Base-by-base conservation (phyloP, 2,888 invertebrate genomes). In the Panopea generosa region DNA sequence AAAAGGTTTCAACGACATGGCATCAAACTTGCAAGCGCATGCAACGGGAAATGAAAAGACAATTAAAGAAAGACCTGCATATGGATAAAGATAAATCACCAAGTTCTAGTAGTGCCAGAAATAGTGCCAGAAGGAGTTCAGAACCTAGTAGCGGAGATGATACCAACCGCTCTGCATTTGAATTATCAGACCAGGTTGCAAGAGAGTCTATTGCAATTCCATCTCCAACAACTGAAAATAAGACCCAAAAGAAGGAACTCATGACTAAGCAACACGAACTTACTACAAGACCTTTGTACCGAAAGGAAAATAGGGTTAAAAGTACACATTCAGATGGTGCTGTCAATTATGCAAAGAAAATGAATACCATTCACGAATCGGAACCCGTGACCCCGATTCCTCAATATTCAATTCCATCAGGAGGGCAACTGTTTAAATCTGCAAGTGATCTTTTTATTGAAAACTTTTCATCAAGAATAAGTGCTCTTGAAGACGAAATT, bases 401-500 rank as follows among this genome's bases (percentile, higher is more conserved):
- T 22, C 69, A 71, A 53, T 75, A 73, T 40, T 74, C 81, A 4
- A 69, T 81, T 29, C 82, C 83, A 6, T 40, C 74, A 11, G 72
- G 74, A 38, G 56, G 61, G 18, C 77, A 82, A 16, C 50, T 88
- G 55, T 57, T 81, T 16, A 87, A 88, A 67, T 83, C 86, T 22
- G 82, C 84, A 6, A 86, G 84, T 74, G 89, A 89, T 59, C 69
- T 88, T 24, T 87, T 86, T 62, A 85, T 89, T 52, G 88, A 89
- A 63, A 87, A 87, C 52, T 86, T 89, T 52, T 75, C 83, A 22
- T 66, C 81, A 0, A 79, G 84, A 55, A 77, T 88, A 22, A 83
- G 65, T 74, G 85, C 79, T 14, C 65, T 88, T 45, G 86, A 88
- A 60, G 77, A 84, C 45, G 85, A 87, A 83, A 82, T 88, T n/a